Evolutionary conservation across 2,888 invertebrate genomes (phyloP).

Genomic region (Galeruca laticollis): DNA sequence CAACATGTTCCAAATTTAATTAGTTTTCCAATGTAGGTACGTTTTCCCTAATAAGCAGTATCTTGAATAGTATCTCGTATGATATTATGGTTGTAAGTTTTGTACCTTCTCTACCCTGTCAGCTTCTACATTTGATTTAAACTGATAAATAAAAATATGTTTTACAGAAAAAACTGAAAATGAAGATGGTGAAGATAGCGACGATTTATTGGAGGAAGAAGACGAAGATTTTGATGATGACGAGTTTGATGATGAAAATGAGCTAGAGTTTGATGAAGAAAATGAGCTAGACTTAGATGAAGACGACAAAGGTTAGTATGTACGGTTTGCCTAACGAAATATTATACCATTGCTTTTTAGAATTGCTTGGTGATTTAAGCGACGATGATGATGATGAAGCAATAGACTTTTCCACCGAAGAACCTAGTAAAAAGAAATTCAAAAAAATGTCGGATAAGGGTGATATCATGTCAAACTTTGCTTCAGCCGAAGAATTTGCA

Average conservation of each 20-base stretch:
- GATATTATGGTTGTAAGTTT: background rate
- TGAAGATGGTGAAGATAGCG: conserved; percentile 40
- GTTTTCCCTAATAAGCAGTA: no score
- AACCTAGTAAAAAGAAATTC: conserved; percentile 44
- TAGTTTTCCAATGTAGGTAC: no score
- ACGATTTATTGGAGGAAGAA: conserved; percentile 50
- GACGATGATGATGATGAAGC: conserved; percentile 65
- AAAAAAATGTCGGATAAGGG: conserved; percentile 45
- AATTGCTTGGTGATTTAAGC: conserved; percentile 55
- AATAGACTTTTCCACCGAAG: conserved; percentile 63
- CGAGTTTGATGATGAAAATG: conserved; percentile 42
- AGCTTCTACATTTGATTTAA: background rate
- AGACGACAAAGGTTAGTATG: conserved; percentile 60
- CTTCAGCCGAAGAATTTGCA: conserved; percentile 90
- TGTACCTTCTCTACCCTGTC: background rate
- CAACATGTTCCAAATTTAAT: no score
- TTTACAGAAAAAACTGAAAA: conserved; percentile 7
- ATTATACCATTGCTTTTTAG: conserved; percentile 41
- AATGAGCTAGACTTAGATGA: conserved; percentile 63
- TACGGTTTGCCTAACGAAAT: background rate
- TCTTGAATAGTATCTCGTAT: no score
- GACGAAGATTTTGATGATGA: conserved; percentile 59
- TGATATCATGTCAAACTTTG: conserved; percentile 78
- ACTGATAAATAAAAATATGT: background rate
- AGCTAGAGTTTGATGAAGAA: conserved; percentile 46